phyloP scores from a whole-genome alignment of 2,888 invertebrate genomes.

The Leptinotarsa rubiginosa region DNA sequence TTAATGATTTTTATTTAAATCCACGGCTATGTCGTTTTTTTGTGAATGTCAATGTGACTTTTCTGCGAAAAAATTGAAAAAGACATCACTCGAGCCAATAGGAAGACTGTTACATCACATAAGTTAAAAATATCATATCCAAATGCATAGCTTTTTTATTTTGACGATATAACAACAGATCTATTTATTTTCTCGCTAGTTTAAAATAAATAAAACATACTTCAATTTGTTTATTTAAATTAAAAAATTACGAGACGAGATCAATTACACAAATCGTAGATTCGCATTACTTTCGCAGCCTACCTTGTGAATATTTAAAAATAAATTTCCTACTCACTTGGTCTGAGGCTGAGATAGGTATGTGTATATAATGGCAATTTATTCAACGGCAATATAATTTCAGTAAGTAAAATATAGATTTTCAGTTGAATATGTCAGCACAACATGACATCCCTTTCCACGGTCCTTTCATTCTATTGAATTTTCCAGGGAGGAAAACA shows the following conservation, averaged over 20 bases:
- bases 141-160: slow-evolving; percentile 13
- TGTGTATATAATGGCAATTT: slow-evolving; percentile 6
- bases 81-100: slow-evolving; percentile 18
- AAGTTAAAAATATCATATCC: slow-evolving; percentile 33
- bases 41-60: too few relatives aligned
- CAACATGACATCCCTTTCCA: slow-evolving; percentile 48
- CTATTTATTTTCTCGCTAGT: slow-evolving; percentile 11
- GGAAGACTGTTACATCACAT: slow-evolving; percentile 32
- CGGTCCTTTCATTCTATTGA: slow-evolving; percentile 50
- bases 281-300: slow-evolving; percentile 6
- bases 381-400: slow-evolving; percentile 10
- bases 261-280: slow-evolving; percentile 5
- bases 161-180: not conserved
- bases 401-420: slow-evolving; percentile 25
- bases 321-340: slow-evolving; percentile 14
- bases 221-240: not conserved
- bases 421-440: slow-evolving; percentile 50
- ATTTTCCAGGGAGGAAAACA: slow-evolving; percentile 34
- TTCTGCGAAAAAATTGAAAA: slow-evolving; percentile 2
- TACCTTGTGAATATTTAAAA: slow-evolving; percentile 15
- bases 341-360: not conserved
- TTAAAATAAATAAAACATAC: slow-evolving; percentile 2
- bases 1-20: not conserved
- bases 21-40: not conserved
- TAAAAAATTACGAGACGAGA: slow-evolving; percentile 1